phyloP scores from a whole-genome alignment of 2,113 vertebrate genomes.

The Clinocottus analis region DNA sequence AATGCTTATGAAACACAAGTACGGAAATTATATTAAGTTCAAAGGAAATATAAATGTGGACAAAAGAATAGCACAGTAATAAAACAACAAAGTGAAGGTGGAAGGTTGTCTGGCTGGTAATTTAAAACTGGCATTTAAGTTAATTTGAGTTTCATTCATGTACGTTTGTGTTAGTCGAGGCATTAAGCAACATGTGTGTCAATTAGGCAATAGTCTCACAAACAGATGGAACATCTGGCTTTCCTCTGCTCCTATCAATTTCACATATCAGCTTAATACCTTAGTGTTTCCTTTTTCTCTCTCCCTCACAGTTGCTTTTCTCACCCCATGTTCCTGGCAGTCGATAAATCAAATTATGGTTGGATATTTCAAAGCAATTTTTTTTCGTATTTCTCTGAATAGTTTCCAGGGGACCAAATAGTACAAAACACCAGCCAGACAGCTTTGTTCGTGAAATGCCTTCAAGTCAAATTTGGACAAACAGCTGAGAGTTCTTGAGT shows the following conservation, averaged over 20 bases:
- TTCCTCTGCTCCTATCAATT: constrained; percentile 51
- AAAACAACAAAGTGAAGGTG: constrained; percentile 1
- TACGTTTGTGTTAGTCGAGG: constrained; percentile 18
- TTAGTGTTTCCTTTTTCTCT: constrained; percentile 60
- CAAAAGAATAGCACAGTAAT: constrained; percentile 20
- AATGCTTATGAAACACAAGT: constrained; percentile 14
- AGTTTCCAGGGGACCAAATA: constrained; percentile 49
- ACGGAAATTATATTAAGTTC: constrained; percentile 29
- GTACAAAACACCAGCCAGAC: constrained; percentile 58
- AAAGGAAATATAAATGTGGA: constrained; percentile 3
- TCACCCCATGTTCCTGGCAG: constrained; percentile 50
- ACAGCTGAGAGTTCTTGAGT: constrained; percentile 24
- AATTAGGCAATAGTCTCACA: constrained; percentile 39
- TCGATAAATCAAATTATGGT: constrained; percentile 69
- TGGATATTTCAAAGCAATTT: constrained; percentile 66
- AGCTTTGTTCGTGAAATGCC: constrained; percentile 57
- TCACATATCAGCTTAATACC: constrained; percentile 57
- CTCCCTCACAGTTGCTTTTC: constrained; percentile 45
- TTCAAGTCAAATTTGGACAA: constrained; percentile 28
- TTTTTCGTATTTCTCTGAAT: constrained; percentile 58
- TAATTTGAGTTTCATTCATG: constrained; percentile 23
- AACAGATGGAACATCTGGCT: constrained; percentile 61
- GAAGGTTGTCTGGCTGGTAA: constrained; percentile 1
- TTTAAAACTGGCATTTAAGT: constrained; percentile 21
- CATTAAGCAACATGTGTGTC: constrained; percentile 45